A percentile compares a stretch with the other conserved stretches of the same genome.
These are phyloP conservation scores for Panzeria rudis DNA, from an alignment of 2,888 invertebrate genomes.

Conservation along the genomic window DNA sequence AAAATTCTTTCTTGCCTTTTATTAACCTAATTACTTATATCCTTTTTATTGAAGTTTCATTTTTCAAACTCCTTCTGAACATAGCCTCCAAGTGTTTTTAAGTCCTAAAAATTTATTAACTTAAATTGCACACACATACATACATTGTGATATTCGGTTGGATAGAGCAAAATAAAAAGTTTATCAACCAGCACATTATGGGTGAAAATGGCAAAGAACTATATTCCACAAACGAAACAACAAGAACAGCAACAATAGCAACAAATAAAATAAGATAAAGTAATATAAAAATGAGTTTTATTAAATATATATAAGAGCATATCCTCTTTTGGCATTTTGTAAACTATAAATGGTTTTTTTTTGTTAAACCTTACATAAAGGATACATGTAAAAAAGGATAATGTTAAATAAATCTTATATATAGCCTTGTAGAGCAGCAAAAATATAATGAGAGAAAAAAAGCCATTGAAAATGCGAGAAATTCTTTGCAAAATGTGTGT, in stretches of 20 bases:
- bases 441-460: conserved; percentile 2
- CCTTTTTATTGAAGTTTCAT: neutral
- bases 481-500: neutral
- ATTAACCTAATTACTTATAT: conserved; percentile 43
- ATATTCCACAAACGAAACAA: conserved; percentile 15
- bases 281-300: conserved; percentile 29
- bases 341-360: neutral
- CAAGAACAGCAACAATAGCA: neutral
- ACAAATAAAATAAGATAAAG: conserved; percentile 22
- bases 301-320: conserved; percentile 41
- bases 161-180: conserved; percentile 19
- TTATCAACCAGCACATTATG: conserved; percentile 31
- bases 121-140: neutral
- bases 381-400: conserved; percentile 50
- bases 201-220: conserved; percentile 15
- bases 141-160: neutral
- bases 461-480: conserved; percentile 26
- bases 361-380: too few species aligned
- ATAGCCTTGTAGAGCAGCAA: neutral
- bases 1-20: conserved; percentile 14
- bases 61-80: neutral
- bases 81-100: neutral
- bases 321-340: conserved; percentile 25
- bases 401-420: conserved; percentile 57
- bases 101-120: conserved; percentile 33